These are phyloP conservation scores for Ophion costatus DNA, from an alignment of 2,888 invertebrate species.

Conservation along the genomic window DNA sequence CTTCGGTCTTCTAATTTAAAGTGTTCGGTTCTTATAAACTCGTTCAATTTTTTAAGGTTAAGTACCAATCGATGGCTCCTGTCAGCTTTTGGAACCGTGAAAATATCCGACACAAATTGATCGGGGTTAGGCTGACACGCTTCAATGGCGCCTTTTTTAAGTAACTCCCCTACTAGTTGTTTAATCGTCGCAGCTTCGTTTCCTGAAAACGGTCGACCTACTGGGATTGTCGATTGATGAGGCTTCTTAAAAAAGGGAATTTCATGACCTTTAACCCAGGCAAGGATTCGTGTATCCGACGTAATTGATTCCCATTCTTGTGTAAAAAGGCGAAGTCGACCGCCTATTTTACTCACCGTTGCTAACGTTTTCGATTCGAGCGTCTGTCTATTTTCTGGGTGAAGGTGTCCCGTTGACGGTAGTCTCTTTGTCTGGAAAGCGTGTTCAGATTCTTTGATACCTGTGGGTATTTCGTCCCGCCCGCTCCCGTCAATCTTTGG, in stretches of 20 bases:
- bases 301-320: conserved; percentile 36
- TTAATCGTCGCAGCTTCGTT: background rate
- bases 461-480: conserved; percentile 11
- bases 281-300: conserved; percentile 45
- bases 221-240: conserved; percentile 13
- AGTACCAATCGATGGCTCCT: background rate
- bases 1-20: conserved; percentile 4
- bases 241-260: conserved; percentile 50
- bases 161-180: background rate
- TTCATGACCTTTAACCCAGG: conserved; percentile 54
- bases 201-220: background rate
- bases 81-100: conserved; percentile 7
- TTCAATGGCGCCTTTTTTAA: background rate
- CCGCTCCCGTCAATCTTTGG: conserved; percentile 7
- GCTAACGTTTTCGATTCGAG: conserved; percentile 14
- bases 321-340: conserved; percentile 46
- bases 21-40: background rate
- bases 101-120: background rate
- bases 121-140: background rate
- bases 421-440: background rate
- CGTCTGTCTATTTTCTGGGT: background rate
- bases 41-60: background rate
- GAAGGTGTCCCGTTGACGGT: background rate
- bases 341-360: conserved; percentile 54
- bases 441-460: background rate